Base-by-base conservation (phyloP, 2,797 vertebrate genomes). In the Sylvia borin region DNA sequence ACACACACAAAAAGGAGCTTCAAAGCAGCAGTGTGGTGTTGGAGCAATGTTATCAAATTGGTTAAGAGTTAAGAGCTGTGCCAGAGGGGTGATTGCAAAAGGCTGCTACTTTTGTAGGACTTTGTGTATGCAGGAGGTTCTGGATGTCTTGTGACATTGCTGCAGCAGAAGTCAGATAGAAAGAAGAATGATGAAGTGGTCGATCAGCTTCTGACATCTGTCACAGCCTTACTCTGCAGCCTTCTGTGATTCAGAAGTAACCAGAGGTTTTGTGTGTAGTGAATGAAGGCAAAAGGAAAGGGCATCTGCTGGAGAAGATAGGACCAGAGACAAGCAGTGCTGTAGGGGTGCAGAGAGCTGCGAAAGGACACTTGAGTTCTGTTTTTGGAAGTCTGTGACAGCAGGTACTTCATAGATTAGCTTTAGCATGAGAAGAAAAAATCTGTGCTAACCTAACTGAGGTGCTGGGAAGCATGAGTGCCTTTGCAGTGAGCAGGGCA, bases 1-100 rank as follows among this genome's bases (percentile, higher is more conserved):
- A 48, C 58, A 85, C 8, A 32, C 40, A 62, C 13, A 45, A 26
- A 74, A 68, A 70, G 51, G 68, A 91, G 61, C 62, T 93, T 90
- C 85, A 64, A 81, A 94, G 76, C 48, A 64, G 53, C n/a, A 31
- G 4, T 0, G 9, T 2, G 5, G 24, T 84, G 45, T 57, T 94
- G 73, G 58, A 78, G 79, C 67, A 73, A 53, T 40, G 36, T 48
- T 95, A 66, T 94, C 85, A 57, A 84, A 84, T 81, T 57, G 89
- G 45, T 74, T 85, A 42, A 90, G 79, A 91, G 66, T 86, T 90
- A 84, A 64, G 47, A 90, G 55, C 66, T 67, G 13, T 78, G 85
- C 91, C 70, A 64, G 66, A 74, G 76, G 90, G 64, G 18, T 19
- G 14, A 29, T 93, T 95, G 88, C 80, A 94, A 78, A 78, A 86